phyloP scores from a whole-genome alignment of 2,797 vertebrate genomes.

The Tiaroga cobitis region DNA sequence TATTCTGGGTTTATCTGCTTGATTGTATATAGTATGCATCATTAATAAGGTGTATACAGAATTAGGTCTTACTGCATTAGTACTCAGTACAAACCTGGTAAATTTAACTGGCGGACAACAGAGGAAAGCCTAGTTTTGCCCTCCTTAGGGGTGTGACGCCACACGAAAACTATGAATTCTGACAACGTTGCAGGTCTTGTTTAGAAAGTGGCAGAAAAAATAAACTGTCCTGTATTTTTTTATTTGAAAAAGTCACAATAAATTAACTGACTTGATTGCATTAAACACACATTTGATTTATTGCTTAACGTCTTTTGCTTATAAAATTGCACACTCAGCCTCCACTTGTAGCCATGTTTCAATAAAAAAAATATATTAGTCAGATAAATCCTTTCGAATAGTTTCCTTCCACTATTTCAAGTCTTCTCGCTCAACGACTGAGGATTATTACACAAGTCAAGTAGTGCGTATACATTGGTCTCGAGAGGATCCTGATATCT shows the following conservation, averaged over 20 bases:
- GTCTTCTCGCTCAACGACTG: background rate
- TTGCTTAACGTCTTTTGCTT: background rate
- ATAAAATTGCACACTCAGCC: background rate
- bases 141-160: background rate
- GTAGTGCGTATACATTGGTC: background rate
- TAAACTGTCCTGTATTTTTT: no score
- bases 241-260: no score
- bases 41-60: background rate
- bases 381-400: background rate
- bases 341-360: background rate
- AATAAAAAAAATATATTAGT: background rate
- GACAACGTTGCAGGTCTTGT: background rate
- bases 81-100: background rate
- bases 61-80: background rate
- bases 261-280: no score
- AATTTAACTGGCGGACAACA: background rate
- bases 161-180: background rate
- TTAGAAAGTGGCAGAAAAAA: background rate
- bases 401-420: background rate
- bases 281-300: background rate
- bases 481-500: background rate
- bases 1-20: background rate
- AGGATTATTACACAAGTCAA: constrained; percentile 25
- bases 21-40: background rate
- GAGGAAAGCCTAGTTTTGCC: background rate